A percentile compares a stretch with the other conserved stretches of the same genome.
Conservation (phyloP, 2,888 invertebrate species). For the Sinohyriopsis cumingii region DNA sequence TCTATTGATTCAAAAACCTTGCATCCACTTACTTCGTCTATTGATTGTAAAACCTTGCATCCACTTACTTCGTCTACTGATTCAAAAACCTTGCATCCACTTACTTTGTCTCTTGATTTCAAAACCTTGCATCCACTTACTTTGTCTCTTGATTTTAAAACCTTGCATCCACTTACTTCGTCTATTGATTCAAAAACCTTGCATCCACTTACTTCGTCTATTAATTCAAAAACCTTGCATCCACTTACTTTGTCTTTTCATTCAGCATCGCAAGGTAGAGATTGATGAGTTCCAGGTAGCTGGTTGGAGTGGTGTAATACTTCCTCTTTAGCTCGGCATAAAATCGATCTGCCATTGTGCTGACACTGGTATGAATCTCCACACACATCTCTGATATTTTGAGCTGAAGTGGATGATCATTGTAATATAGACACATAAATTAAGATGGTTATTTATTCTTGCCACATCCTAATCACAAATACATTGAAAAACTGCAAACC, state of each 20-base stretch:
- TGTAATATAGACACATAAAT: background rate
- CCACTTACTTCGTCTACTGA: too few species aligned
- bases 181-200: too few species aligned
- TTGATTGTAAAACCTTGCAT: too few species aligned
- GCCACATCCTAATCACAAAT: background rate
- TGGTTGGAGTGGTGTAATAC: slow-evolving; percentile 93
- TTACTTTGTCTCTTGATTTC: slow-evolving; percentile 65
- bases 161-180: slow-evolving; percentile 74
- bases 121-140: slow-evolving; percentile 73
- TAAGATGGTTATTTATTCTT: background rate
- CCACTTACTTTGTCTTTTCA: slow-evolving; percentile 81
- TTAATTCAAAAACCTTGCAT: too few species aligned
- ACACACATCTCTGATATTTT: slow-evolving; percentile 80
- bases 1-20: too few species aligned
- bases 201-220: too few species aligned
- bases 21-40: too few species aligned
- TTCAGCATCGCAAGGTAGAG: slow-evolving; percentile 82
- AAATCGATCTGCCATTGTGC: slow-evolving; percentile 83
- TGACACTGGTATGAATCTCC: slow-evolving; percentile 84
- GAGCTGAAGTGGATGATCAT: slow-evolving; percentile 42
- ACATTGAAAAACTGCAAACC: background rate
- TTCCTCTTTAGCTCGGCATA: slow-evolving; percentile 87
- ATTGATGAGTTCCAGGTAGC: slow-evolving; percentile 88
- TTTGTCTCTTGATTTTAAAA: too few species aligned
- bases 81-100: slow-evolving; percentile 68